Evolutionary conservation across 2,888 invertebrate species (phyloP), one percentile per base, ranked within the genome.

Genomic region (Ochropleura leucogaster): DNA sequence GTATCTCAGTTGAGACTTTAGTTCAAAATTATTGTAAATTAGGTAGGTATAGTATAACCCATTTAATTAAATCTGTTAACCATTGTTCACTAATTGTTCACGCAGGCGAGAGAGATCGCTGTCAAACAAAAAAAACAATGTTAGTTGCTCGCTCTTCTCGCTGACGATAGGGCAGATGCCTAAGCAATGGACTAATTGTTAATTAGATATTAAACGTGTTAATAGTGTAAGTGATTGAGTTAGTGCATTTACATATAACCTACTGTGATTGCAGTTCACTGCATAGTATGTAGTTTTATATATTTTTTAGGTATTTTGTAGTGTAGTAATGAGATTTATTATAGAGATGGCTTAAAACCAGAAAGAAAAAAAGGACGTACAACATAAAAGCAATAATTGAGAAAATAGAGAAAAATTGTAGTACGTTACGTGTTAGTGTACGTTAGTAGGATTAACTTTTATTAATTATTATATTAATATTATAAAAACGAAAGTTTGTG

Each of bases 171-270:
- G n/a, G 3, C 62, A 42, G n/a, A 18, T 62, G n/a, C 7, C 44
- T 5, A n/a, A 14, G 12, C n/a, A 44, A 62, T 62, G 46, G 44
- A 51, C 63, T 66, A n/a, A 40, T 44, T 66, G n/a, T 49, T 67
- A 80, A 83, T 78, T 69, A 63, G 42, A 78, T 78, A 82, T 69
- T 65, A 59, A 69, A 59, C 44, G 16, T 66, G 40, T n/a, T 67
- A 70, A 44, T 66, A 51, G 42, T 12, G 51, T 62, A 67, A 55
- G 18, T 76, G 53, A 79, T 55, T 46, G 16, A 51, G 53, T 57
- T 66, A 66, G 60, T 69, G 65, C 53, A 65, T 64, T 68, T 49
- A 51, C 20, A 68, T 44, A 18, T 20, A 14, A 69, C 12, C 44
- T 16, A 16, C 30, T n/a, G 20, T 59, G 57, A 59, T 68, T 77